Evolutionary conservation across 2,113 vertebrate species (phyloP).

Genomic region (Perognathus longimembris): DNA sequence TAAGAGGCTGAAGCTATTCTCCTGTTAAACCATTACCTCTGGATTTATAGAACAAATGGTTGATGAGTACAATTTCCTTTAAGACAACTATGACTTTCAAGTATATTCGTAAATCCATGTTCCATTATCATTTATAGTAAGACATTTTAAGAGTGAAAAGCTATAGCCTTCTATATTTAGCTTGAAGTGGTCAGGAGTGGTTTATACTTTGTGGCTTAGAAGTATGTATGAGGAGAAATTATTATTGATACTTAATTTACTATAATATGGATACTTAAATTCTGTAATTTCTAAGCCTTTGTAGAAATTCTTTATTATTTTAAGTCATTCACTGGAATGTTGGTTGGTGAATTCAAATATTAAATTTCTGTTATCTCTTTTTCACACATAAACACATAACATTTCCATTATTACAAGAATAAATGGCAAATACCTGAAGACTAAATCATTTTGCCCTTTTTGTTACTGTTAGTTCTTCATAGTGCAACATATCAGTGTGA

Average conservation of each 20-base stretch:
- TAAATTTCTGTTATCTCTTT: neutral
- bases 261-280: neutral
- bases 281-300: neutral
- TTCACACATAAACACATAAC: neutral
- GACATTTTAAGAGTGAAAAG: neutral
- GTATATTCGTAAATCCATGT: neutral
- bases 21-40: neutral
- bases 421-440: neutral
- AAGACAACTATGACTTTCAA: neutral
- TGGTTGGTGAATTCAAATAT: neutral
- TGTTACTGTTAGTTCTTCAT: neutral
- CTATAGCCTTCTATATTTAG: neutral
- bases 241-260: neutral
- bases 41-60: neutral
- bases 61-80: neutral
- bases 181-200: neutral
- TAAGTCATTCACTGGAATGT: neutral
- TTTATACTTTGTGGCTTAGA: neutral
- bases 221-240: too few relatives aligned
- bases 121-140: neutral
- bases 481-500: neutral
- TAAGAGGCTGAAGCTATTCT: neutral
- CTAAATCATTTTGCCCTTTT: neutral
- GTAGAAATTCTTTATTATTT: slow-evolving; percentile 8
- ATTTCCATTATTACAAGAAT: neutral